phyloP scores from a whole-genome alignment of 2,888 invertebrate species.

The Mamestra brassicae region DNA sequence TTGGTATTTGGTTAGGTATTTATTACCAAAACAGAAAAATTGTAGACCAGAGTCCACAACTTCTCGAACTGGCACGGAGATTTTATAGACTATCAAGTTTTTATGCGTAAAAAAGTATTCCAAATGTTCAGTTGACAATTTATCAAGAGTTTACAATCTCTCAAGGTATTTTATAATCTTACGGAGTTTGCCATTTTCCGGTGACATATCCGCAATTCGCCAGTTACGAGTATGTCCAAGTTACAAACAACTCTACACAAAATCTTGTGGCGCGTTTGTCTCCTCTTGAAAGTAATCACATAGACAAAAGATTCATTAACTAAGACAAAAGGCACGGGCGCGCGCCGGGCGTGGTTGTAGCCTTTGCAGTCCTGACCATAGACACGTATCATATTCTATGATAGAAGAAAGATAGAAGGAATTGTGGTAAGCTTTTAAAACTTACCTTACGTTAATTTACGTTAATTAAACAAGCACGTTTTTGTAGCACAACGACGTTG shows the following conservation, averaged over 20 bases:
- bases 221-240: too few relatives aligned
- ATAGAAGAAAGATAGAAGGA: background rate
- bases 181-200: too few relatives aligned
- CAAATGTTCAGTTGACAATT: too few relatives aligned
- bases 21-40: too few relatives aligned
- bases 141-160: too few relatives aligned
- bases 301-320: slow-evolving; percentile 9
- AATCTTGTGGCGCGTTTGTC: background rate
- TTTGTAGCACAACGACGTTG: background rate
- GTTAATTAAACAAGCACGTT: background rate
- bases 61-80: too few relatives aligned
- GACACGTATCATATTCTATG: background rate
- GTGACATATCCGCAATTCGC: too few relatives aligned
- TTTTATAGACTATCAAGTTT: too few relatives aligned
- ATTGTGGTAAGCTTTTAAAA: slow-evolving; percentile 23
- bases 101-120: too few relatives aligned
- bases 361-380: background rate
- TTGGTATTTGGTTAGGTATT: too few relatives aligned
- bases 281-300: background rate
- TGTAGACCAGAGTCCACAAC: too few relatives aligned
- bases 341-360: background rate
- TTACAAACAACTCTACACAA: background rate
- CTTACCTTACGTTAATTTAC: background rate
- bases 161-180: too few relatives aligned
- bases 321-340: slow-evolving; percentile 6